Conservation (phyloP, 2,888 invertebrate genomes). For the Ectemnius cavifrons region DNA sequence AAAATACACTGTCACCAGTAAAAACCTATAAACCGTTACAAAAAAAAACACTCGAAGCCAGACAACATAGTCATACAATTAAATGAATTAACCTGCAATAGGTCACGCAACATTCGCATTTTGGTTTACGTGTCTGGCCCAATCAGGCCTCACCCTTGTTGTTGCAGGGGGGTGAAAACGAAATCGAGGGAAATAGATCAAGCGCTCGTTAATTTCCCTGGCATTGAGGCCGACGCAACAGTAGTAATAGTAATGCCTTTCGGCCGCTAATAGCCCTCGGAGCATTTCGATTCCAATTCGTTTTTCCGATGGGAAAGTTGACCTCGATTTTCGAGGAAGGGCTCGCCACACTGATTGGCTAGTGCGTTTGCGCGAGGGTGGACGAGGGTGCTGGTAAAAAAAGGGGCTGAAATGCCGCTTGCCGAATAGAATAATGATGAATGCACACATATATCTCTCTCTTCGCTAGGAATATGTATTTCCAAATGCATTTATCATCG, state of each 20-base stretch:
- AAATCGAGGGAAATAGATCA: slow-evolving; percentile 5
- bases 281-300: slow-evolving; percentile 4
- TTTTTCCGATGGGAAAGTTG: slow-evolving; percentile 1
- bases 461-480: slow-evolving; percentile 18
- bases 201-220: slow-evolving; percentile 5
- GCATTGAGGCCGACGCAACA: neutral
- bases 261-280: neutral
- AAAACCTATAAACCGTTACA: too few species aligned
- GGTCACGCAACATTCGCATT: too few species aligned
- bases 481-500: slow-evolving; percentile 29
- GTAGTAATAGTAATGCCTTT: neutral
- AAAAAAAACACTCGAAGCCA: too few species aligned
- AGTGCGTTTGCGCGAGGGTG: neutral
- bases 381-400: neutral
- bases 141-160: too few species aligned
- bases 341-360: neutral
- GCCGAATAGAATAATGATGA: slow-evolving; percentile 42
- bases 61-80: neutral
- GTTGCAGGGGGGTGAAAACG: neutral
- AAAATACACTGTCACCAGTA: too few species aligned
- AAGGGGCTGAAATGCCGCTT: slow-evolving; percentile 4
- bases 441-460: slow-evolving; percentile 26
- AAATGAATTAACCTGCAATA: neutral
- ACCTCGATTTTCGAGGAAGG: neutral
- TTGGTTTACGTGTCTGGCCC: too few species aligned